Base-by-base conservation (phyloP, 1,140 invertebrate species). In the Drosophila ambigua region DNA sequence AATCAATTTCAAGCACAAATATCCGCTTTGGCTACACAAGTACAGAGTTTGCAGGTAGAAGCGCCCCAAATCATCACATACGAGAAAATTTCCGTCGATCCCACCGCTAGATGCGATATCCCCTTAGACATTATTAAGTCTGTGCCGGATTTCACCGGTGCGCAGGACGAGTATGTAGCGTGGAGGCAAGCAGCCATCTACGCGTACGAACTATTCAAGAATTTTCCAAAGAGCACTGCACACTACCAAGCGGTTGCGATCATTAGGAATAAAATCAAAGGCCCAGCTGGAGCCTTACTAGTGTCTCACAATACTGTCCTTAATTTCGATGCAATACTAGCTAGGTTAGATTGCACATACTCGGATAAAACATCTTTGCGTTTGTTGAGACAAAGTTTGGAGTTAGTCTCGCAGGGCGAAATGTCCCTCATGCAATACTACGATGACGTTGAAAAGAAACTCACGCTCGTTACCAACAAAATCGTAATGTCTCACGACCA, bases 261-360 rank as follows among this genome's bases (percentile, higher is more conserved):
- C 24, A 66, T 66, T 41, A 52, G 64, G 31, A 68, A 62, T 9
- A 62, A 62, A 45, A 68, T 68, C 35, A 68, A 35, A 45, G 45
- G 51, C 2, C 8, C 57, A 68, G 55, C 57, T n/a, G 45, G 59
- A 45, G 49, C 44, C 28, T 20, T 69, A 20, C 43, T 63, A 13
- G 61, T 54, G 26, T 63, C 61, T 13, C 11, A 53, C 24, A 63
- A 63, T 28, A 63, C 64, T 51, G 64, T 66, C 9, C 35, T 66
- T n/a, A 59, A 66, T 44, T 66, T 66, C 49, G 43, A 57, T 31
- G 62, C 62, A 23, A 64, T 64, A 24, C 8, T 57, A 7, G 44
- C 43, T 24, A 49, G 43, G 45, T 20, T 63, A 63, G 43, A 65
- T 55, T 65, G 44, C 46, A 35, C 52, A 5, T 64, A 57, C 44